A percentile compares a stretch with the other conserved stretches of the same genome.
Evolutionary conservation across 1,140 invertebrate genomes (phyloP).

Genomic region (Latrodectus geometricus): DNA sequence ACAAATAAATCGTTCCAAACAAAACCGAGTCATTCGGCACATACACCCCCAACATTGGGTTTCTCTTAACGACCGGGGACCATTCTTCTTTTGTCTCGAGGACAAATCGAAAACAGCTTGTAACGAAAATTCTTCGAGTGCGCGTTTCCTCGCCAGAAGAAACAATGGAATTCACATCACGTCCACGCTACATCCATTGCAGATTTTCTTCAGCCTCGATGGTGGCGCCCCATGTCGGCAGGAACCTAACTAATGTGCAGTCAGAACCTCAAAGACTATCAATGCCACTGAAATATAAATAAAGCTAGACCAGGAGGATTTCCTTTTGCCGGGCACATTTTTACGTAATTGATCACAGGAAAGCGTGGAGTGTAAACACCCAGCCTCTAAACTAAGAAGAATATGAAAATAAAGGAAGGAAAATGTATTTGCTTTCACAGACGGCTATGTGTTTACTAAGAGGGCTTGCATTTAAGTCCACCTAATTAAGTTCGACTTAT

Average conservation of each 20-base stretch:
- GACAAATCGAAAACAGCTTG: slow-evolving; percentile 55
- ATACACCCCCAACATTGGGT: not conserved
- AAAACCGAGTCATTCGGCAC: not conserved
- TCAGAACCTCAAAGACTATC: not conserved
- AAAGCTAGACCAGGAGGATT: not conserved
- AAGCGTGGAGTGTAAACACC: not conserved
- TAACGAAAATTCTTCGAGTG: slow-evolving; percentile 41
- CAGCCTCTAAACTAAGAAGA: not conserved
- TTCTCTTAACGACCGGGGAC: slow-evolving; percentile 38
- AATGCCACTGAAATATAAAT: slow-evolving; percentile 37
- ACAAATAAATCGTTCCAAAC: not conserved
- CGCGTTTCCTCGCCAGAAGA: not conserved
- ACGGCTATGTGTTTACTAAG: too few relatives aligned
- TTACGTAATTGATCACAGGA: not conserved
- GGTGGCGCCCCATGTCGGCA: not conserved
- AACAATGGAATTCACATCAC: slow-evolving; percentile 50
- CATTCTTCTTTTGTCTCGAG: slow-evolving; percentile 32
- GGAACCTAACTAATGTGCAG: not conserved
- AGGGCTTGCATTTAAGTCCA: too few relatives aligned
- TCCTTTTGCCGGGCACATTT: not conserved
- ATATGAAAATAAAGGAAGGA: not conserved
- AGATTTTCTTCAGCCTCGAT: not conserved
- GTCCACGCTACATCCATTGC: slow-evolving; percentile 27
- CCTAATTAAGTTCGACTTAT: too few relatives aligned
- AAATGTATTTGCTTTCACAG: too few relatives aligned